Percentiles rank a stretch among this genome's conserved stretches.
Evolutionary conservation across 2,888 invertebrate genomes (phyloP).

Genomic region (Nymphalis polychloros): DNA sequence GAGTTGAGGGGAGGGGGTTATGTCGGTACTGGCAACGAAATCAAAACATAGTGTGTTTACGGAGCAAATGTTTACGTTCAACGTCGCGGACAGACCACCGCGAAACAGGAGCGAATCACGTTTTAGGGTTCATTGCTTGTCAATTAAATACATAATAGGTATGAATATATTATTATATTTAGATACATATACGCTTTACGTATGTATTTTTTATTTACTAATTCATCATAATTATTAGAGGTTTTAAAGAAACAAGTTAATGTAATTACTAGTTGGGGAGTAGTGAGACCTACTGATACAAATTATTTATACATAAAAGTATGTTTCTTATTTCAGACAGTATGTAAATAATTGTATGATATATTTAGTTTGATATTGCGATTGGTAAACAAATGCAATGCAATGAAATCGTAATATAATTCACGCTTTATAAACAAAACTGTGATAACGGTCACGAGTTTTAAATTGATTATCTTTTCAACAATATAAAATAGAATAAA

Average conservation of each 20-base stretch:
- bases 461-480: background rate
- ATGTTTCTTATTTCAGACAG: background rate
- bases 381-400: too few relatives aligned
- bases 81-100: constrained; percentile 35
- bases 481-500: background rate
- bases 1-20: background rate
- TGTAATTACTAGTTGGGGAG: too few relatives aligned
- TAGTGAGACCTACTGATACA: too few relatives aligned
- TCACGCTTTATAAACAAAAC: background rate
- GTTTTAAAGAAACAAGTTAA: background rate
- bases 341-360: background rate
- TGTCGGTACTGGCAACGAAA: constrained; percentile 22
- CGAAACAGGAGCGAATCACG: constrained; percentile 21
- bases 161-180: background rate
- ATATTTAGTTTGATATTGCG: background rate
- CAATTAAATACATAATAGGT: background rate
- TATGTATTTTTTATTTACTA: background rate
- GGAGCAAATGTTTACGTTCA: constrained; percentile 33
- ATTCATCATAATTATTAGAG: background rate
- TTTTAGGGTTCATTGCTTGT: constrained; percentile 15
- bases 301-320: background rate
- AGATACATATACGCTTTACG: background rate
- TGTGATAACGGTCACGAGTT: background rate
- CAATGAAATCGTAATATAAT: too few relatives aligned
- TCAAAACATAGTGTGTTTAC: constrained; percentile 34